These are phyloP conservation scores for Arizona elegans DNA, from an alignment of 2,113 vertebrate genomes.

Conservation along the genomic window DNA sequence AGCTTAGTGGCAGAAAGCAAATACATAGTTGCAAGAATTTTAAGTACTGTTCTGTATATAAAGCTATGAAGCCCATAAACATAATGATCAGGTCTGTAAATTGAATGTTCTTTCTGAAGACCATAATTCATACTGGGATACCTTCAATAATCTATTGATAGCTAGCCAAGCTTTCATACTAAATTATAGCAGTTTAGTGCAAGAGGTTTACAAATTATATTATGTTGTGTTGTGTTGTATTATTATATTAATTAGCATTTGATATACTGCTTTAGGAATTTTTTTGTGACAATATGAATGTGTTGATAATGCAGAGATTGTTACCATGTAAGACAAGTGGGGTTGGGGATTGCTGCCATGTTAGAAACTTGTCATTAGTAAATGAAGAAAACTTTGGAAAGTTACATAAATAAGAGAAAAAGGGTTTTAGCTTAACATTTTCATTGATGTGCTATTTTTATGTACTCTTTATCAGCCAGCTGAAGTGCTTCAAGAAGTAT, in stretches of 20 bases:
- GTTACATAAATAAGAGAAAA: background rate
- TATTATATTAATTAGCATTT: background rate
- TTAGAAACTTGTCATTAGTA: background rate
- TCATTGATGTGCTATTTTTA: background rate
- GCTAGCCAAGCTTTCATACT: constrained; percentile 21
- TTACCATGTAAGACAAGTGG: background rate
- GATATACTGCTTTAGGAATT: background rate
- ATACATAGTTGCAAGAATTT: constrained; percentile 39
- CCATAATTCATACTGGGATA: constrained; percentile 26
- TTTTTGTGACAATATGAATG: background rate
- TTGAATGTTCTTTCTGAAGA: constrained; percentile 36
- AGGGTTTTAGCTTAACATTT: background rate
- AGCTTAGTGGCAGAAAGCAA: constrained; percentile 45
- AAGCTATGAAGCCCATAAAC: constrained; percentile 50
- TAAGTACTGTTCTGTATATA: constrained; percentile 34
- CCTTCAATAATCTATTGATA: constrained; percentile 21
- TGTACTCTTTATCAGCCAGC: background rate
- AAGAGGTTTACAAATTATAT: background rate
- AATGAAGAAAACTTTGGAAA: background rate
- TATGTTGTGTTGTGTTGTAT: background rate
- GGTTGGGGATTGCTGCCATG: background rate
- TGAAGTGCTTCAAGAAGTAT: background rate
- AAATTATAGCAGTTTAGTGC: background rate
- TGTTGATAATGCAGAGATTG: background rate
- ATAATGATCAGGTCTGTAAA: constrained; percentile 26